Evolutionary conservation across 1,140 invertebrate genomes (phyloP), one percentile per base, ranked within the genome.

Genomic region (Piezodorus guildinii): DNA sequence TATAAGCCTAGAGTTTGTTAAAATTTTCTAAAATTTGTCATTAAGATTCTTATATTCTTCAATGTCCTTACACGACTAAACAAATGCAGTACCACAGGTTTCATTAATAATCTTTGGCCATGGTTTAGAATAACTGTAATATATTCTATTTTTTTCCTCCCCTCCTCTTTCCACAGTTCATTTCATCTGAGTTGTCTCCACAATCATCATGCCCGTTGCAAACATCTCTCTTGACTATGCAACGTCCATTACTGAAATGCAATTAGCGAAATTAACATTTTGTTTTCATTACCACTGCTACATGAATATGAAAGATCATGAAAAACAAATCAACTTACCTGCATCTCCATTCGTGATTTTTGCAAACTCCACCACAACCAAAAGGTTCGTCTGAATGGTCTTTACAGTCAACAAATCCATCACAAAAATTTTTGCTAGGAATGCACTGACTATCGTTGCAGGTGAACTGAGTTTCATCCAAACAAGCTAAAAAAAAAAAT

Each of bases 171-270:
- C 75, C 72, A 69, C 85, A 87, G 60, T 80, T 79, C 68, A 74
- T 73, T 74, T 89, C 86, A 72, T 89, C 87, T 19, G 77, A 80
- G 66, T 78, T 77, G 71, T 88, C 85, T 4, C 76, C 80, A 73
- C 87, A 89, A 70, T 88, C 81, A 68, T 83, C 78, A 14, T 77
- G 69, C 45, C 83, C 84, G 75, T 89, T 84, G 74, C 87, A 89
- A 68, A 78, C 75, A 34, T 72, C 70, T 17, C 69, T 62, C 64
- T 75, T 76, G 16, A 76, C 69, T 49, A 85, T 77, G 72, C 83
- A 86, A 59, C 83, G 76, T 39, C 75, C 76, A 69, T 87, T 87
- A 45, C 74, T 63, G 63, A 16, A 59, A 64, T 58, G 27, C 16
- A 44, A 39, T 23, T 23, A 56, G 23, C 4, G 17, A 49, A 49